Evolutionary conservation across 2,888 invertebrate genomes (phyloP).

Genomic region (Argyresthia albistria): DNA sequence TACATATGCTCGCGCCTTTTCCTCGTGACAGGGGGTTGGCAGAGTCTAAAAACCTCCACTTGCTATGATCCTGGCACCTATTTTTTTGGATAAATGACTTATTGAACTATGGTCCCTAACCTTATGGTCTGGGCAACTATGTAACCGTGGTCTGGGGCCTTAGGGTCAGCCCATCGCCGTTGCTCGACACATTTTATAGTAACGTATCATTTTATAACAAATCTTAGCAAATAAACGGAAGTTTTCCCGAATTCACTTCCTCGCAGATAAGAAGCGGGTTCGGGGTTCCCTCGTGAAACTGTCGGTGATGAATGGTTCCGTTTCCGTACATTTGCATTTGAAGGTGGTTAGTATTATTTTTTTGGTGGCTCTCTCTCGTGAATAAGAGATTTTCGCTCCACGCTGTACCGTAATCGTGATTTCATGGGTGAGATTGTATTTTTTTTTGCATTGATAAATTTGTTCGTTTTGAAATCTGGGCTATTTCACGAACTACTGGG

Average conservation of each 20-base stretch:
- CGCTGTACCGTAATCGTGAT: neutral
- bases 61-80: no score
- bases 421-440: no score
- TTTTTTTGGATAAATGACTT: no score
- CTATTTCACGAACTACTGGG: no score
- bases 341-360: neutral
- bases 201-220: neutral
- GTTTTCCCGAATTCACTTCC: slow-evolving; percentile 3
- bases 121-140: no score
- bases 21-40: neutral
- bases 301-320: slow-evolving; percentile 1
- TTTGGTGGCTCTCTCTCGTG: neutral
- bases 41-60: no score
- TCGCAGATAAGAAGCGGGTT: slow-evolving; percentile 1
- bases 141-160: no score
- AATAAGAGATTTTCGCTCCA: neutral
- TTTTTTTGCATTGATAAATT: no score
- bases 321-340: slow-evolving; percentile 3
- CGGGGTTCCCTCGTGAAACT: neutral
- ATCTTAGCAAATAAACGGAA: neutral
- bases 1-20: neutral
- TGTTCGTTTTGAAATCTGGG: no score
- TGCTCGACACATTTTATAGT: neutral
- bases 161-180: no score
- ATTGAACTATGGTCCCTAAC: no score